Evolutionary conservation across 2,797 vertebrate genomes (phyloP), one percentile per base, ranked within the genome.

Genomic region (Peromyscus aztecus): DNA sequence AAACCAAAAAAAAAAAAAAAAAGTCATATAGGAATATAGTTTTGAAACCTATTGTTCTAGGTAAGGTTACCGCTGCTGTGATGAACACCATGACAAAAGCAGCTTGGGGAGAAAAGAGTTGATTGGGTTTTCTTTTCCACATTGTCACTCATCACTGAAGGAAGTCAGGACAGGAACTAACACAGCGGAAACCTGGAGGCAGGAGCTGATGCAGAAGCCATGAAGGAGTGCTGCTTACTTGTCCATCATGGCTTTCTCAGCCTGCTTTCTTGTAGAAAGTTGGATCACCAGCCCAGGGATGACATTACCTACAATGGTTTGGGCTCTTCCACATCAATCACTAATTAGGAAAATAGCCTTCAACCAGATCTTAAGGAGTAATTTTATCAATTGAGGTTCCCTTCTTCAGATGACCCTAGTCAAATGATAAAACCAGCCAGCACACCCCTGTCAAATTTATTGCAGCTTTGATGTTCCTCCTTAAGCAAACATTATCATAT

Each of bases 381-480:
- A 59, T 55, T 52, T 82, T 69, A 59, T 69, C 3, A 29, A n/a
- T 16, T 24, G 34, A 81, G 52, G 3, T 57, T 59, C 34, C 23
- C 21, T 27, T 24, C n/a, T 59, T 13, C 55, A 37, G 34, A 59
- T 37, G 59, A 81, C 23, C 59, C 21, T 37, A 59, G 11, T 82
- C 23, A 81, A 24, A 59, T 24, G 6, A 59, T 13, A 59, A 14
- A 82, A 59, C 13, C 19, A 59, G 3, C n/a, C n/a, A 82, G 3
- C 6, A 40, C 23, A 9, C 46, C 27, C 37, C 46, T 27, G 9
- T 31, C 67, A 65, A 52, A 59, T 96, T 93, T 59, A 1, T 63
- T 90, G 89, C 6, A 61, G 8, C 59, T 94, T 86, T 76, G 21
- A 14, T 78, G 37, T 91, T 94, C 92, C 31, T 92, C 67, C 1